A percentile compares a stretch with the other conserved stretches of the same genome.
These are phyloP conservation scores for Turdus rufiventris DNA, from an alignment of 2,113 vertebrate genomes.

Conservation along the genomic window DNA sequence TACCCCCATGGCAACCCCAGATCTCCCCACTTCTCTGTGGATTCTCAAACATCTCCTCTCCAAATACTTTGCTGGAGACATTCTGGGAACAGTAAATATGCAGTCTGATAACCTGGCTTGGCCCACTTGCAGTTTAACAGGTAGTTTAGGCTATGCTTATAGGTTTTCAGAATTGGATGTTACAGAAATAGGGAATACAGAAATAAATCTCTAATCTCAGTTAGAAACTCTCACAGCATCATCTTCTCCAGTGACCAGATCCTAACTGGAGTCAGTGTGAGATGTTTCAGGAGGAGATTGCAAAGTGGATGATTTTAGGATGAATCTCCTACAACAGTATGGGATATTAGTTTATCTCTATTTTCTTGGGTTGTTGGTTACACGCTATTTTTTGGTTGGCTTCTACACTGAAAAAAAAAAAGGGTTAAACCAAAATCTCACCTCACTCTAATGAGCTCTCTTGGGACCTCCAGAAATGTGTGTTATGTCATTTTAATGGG, in stretches of 20 bases:
- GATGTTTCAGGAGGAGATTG: neutral
- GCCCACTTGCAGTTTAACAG: neutral
- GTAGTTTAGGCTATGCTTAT: rapidly evolving
- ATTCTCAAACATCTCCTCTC: neutral
- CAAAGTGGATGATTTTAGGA: neutral
- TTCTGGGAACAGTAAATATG: neutral
- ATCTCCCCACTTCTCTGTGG: neutral
- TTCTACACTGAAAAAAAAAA: neutral
- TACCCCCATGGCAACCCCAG: neutral
- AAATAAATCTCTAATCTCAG: neutral
- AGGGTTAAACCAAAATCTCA: constrained; percentile 1
- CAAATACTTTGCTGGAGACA: neutral
- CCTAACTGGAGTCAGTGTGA: neutral
- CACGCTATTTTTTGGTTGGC: neutral
- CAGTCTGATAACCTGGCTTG: neutral
- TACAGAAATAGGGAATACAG: neutral
- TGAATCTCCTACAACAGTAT: neutral
- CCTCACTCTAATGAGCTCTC: constrained; percentile 51
- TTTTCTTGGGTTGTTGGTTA: neutral
- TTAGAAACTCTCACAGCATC: neutral
- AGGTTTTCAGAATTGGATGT: neutral
- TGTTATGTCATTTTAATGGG: constrained; percentile 25
- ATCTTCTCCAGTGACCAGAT: neutral
- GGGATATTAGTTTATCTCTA: neutral
- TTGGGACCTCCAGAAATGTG: neutral